Evolutionary conservation across 2,113 vertebrate genomes (phyloP).

Genomic region (Saccopteryx bilineata): DNA sequence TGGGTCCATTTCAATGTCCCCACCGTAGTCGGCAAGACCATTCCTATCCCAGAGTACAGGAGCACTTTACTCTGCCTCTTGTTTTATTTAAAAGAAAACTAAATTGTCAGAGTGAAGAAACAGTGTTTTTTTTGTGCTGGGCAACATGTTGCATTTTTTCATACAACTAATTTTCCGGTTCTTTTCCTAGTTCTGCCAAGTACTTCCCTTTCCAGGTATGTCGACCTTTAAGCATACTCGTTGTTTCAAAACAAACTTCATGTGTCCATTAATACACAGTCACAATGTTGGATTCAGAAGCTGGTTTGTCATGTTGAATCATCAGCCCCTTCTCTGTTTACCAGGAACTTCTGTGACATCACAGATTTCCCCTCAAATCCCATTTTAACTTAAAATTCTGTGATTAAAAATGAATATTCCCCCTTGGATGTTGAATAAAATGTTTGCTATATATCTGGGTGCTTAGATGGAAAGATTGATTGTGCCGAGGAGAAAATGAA

Average conservation of each 20-base stretch:
- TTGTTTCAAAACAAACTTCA: constrained; percentile 76
- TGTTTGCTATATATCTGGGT: not conserved
- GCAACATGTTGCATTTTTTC: constrained; percentile 91
- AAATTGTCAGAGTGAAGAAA: constrained; percentile 91
- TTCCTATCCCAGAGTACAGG: constrained; percentile 88
- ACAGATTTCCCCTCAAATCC: not conserved
- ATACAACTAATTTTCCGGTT: constrained; percentile 93
- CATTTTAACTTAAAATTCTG: not conserved
- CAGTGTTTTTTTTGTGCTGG: constrained; percentile 92
- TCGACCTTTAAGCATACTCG: constrained; percentile 73
- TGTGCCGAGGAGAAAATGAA: not conserved
- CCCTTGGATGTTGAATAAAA: not conserved
- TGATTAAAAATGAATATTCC: not conserved
- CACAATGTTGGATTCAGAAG: constrained; percentile 62
- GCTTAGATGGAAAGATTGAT: not conserved
- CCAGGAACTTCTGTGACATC: not conserved
- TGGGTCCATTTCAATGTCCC: constrained; percentile 88
- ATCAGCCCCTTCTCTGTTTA: not conserved
- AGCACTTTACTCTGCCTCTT: constrained; percentile 88
- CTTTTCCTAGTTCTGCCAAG: constrained; percentile 85
- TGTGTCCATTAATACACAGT: constrained; percentile 74
- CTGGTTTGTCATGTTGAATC: constrained; percentile 45
- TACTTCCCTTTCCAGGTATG: constrained; percentile 88
- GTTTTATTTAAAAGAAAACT: constrained; percentile 93
- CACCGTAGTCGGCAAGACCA: constrained; percentile 88